Percentiles rank a stretch among this genome's conserved stretches.
Evolutionary conservation across 2,888 invertebrate genomes (phyloP).

Genomic region (Agonopterix alstromeriana): DNA sequence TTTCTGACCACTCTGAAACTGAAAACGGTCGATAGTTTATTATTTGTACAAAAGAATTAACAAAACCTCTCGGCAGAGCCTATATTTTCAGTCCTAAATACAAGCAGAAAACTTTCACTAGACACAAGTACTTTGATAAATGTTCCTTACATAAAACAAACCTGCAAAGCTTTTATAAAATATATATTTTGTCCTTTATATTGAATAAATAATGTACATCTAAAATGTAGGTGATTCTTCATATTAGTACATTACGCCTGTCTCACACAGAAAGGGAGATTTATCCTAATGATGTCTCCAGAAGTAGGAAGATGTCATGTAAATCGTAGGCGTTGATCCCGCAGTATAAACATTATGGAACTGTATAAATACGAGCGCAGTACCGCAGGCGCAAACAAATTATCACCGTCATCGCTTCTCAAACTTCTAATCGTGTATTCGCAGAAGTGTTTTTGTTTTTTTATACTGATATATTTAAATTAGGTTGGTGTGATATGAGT

Average conservation of each 20-base stretch:
- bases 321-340: constrained; percentile 44
- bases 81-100: too few species aligned
- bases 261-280: constrained; percentile 7
- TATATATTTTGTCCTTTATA: not conserved
- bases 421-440: constrained; percentile 33
- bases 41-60: too few species aligned
- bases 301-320: constrained; percentile 29
- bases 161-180: not conserved
- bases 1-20: too few species aligned
- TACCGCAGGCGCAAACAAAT: constrained; percentile 51
- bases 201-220: too few species aligned
- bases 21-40: too few species aligned
- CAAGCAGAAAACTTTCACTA: too few species aligned
- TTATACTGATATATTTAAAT: not conserved
- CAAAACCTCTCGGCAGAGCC: too few species aligned
- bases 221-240: too few species aligned
- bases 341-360: constrained; percentile 54
- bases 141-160: not conserved
- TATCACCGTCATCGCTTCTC: constrained; percentile 41
- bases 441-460: constrained; percentile 12
- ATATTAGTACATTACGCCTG: not conserved
- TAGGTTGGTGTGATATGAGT: not conserved
- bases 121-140: not conserved
- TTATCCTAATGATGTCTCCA: constrained; percentile 32
- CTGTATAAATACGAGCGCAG: constrained; percentile 35